Percentiles rank a stretch among this genome's conserved stretches.
Evolutionary conservation across 2,888 invertebrate genomes (phyloP).

Genomic region (Rhagonycha lutea): DNA sequence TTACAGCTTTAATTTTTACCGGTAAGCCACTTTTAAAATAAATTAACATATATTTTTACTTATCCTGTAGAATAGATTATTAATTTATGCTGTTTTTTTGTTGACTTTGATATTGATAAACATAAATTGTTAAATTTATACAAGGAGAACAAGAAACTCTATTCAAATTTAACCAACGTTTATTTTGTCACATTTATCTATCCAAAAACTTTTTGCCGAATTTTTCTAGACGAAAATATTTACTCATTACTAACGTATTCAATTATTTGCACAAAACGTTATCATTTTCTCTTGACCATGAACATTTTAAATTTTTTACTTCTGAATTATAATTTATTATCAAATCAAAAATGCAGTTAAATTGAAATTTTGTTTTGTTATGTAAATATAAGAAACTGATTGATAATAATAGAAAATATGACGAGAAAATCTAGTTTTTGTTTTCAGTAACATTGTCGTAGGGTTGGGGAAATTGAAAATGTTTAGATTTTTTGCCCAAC

Average conservation of each 20-base stretch:
- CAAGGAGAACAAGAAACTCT: not conserved
- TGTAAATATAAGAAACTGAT: not conserved
- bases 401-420: not conserved
- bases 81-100: not conserved
- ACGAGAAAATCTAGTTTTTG: not conserved
- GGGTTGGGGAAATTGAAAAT: not conserved
- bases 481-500: not conserved
- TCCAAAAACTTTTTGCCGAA: not conserved
- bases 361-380: not conserved
- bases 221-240: not conserved
- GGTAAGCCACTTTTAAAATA: conserved; percentile 34
- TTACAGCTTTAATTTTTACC: conserved; percentile 40
- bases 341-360: not conserved
- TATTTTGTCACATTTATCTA: not conserved
- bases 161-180: not conserved
- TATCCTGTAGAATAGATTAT: not conserved
- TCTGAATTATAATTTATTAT: not conserved
- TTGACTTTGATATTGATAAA: not conserved
- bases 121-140: not conserved
- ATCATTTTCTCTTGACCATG: not conserved
- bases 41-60: not conserved
- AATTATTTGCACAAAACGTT: not conserved
- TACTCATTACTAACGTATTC: not conserved
- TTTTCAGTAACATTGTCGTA: not conserved
- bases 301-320: not conserved